Evolutionary conservation across 2,113 vertebrate genomes (phyloP), one percentile per base, ranked within the genome.

Genomic region (Pangasianodon hypophthalmus): DNA sequence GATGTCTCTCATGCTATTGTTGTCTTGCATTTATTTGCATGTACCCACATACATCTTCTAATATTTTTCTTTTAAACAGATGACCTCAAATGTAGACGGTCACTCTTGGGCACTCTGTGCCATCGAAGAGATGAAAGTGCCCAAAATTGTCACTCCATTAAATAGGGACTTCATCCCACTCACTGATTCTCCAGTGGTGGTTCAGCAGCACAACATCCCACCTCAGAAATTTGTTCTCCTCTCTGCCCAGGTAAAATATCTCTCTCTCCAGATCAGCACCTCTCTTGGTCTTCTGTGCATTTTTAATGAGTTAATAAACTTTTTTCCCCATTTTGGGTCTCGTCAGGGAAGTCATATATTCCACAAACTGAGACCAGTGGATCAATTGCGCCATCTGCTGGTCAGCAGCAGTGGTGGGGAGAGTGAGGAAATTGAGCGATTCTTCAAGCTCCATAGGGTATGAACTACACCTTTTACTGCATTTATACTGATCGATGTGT

Each of bases 371-470:
- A 96, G 98, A 86, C 98, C 98, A 0, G 98, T 99, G 0, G 98
- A 99, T 92, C 98, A 99, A 91, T 94, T 99, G 62, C 96, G 98
- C 60, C 97, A 99, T 94, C 96, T 99, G 52, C 96, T 99, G 91
- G 97, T 99, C 79, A 98, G 97, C 95, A 97, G 97, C n/a, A 93
- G 95, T 16, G 97, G 98, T 91, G 97, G 98, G 50, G 98, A 99
- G 92, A 98, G 97, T 92, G 98, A 99, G 92, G 98, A 99, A 37
- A 97, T 99, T 19, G 98, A 99, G 91, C 97, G 98, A 41, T 99
- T 99, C 95, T 99, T 99, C 93, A 99, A 99, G 92, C 94, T 99
- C 84, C 97, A 99, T 95, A 96, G 97, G 97, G 98, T 99, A 95
- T 92, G 88, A 90, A 48, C 19, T 3, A 10, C 37, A 46, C 29